These are phyloP conservation scores for Anorthoa munda DNA, from an alignment of 2,888 invertebrate genomes.

Conservation along the genomic window DNA sequence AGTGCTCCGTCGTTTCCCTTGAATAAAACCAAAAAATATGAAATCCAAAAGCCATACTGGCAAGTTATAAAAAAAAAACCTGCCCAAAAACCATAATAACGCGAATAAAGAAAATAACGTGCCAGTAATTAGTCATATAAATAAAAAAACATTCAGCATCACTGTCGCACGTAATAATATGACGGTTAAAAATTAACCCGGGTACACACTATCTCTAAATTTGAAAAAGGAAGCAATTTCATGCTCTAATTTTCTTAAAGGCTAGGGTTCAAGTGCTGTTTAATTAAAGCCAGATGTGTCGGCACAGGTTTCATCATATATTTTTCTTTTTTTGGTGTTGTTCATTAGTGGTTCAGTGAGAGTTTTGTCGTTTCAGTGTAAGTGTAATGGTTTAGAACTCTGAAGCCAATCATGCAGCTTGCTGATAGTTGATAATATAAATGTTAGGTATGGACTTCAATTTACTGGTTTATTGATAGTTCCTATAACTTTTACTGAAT, in stretches of 20 bases:
- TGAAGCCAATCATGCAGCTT: neutral
- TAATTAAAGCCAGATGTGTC: conserved; percentile 41
- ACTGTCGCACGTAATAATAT: conserved; percentile 23
- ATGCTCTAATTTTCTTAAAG: conserved; percentile 27
- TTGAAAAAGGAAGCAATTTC: conserved; percentile 47
- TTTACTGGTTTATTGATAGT: no score
- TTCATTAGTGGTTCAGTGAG: neutral
- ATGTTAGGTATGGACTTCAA: no score
- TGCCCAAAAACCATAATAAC: conserved; percentile 23
- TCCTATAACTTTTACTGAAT: no score
- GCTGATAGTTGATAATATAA: no score
- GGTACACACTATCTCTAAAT: conserved; percentile 20
- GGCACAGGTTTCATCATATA: conserved; percentile 15
- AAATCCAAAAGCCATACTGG: neutral
- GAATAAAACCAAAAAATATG: neutral
- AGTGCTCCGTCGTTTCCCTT: no score
- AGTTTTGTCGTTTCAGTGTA: neutral
- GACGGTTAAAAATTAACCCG: conserved; percentile 41
- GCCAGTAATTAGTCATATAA: conserved; percentile 49
- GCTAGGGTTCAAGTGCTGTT: conserved; percentile 29
- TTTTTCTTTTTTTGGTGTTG: conserved; percentile 4
- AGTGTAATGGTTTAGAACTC: neutral
- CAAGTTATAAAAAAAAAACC: conserved; percentile 25
- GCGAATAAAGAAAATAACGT: conserved; percentile 15
- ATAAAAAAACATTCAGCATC: conserved; percentile 40